Evolutionary conservation across 1,140 invertebrate species (phyloP), one percentile per base, ranked within the genome.

Genomic region (Drosophila leontia): DNA sequence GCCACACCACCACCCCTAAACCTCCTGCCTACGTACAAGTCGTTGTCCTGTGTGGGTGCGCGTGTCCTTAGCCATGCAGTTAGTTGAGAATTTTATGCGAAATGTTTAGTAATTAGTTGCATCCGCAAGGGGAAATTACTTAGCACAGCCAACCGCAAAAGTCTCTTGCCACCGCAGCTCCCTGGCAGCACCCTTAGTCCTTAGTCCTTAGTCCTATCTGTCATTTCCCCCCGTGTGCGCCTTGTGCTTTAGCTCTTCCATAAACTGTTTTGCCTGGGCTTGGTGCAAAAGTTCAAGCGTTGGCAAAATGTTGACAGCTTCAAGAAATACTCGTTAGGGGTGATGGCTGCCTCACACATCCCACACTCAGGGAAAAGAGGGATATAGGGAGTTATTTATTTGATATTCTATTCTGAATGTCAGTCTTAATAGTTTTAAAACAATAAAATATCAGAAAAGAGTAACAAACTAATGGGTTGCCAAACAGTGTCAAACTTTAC

Each of bases 101-200:
- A 91, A 91, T 84, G 83, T 91, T 91, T 88, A 82, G 82, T 91
- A 91, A 91, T 91, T 91, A 91, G 88, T 91, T 85, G 88, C 80
- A 91, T 88, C 85, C 84, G 85, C 74, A 84, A 74, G 81, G 82
- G 85, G 85, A 90, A 90, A 90, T 90, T 90, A 90, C 85, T 90
- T 88, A 90, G 65, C 76, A 80, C 69, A 79, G 61, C 69, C 41
- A 79, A 75, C 68, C 78, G 60, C 77, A 78, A 70, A 78, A 56
- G 59, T 44, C 63, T 29, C 57, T 35, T 12, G 32, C 70, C 44
- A 17, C 13, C 34, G 15, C 1, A 47, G 19, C 7, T n/a, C 23
- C 61, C 34, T 29, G 0, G 15, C 34, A 37, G 51, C 51, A 37
- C 51, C 51, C n/a, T 34, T 15, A 39, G 37, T 55, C 17, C n/a